phyloP scores from a whole-genome alignment of 2,113 vertebrate genomes.

The Melierax canorus region DNA sequence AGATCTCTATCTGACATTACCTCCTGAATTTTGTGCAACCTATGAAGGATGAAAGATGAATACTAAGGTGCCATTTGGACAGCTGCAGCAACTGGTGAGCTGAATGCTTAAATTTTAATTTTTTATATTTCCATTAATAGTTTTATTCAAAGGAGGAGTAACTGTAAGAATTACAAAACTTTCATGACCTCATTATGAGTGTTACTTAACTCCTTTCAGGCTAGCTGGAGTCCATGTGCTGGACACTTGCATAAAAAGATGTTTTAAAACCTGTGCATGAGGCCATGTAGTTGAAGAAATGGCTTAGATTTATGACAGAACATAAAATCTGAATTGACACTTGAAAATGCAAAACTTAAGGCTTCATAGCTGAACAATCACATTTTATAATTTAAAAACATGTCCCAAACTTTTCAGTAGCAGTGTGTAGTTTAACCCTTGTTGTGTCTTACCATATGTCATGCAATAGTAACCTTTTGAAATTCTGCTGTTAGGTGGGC shows the following conservation, averaged over 20 bases:
- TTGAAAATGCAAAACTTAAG: conserved; percentile 9
- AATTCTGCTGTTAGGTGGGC: not conserved
- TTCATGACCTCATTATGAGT: not conserved
- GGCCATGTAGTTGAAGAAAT: not conserved
- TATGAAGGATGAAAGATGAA: not conserved
- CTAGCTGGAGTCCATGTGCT: not conserved
- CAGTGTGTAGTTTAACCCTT: not conserved
- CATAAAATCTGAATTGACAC: not conserved
- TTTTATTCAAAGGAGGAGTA: conserved; percentile 22
- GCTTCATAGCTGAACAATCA: not conserved
- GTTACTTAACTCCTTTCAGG: conserved; percentile 1
- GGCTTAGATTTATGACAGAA: conserved; percentile 20
- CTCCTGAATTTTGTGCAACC: not conserved
- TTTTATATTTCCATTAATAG: conserved; percentile 53
- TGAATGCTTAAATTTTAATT: conserved; percentile 40
- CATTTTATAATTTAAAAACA: not conserved
- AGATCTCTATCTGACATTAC: not conserved
- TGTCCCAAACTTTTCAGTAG: not conserved
- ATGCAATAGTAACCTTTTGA: not conserved
- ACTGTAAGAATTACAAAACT: conserved; percentile 11
- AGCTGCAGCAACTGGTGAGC: not conserved
- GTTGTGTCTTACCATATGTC: not conserved
- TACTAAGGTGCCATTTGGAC: conserved; percentile 4
- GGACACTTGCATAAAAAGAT: not conserved
- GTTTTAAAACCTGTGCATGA: not conserved